A percentile compares a stretch with the other conserved stretches of the same genome.
Conservation (phyloP, 2,888 invertebrate genomes). For the Aproaerema taeniolella region DNA sequence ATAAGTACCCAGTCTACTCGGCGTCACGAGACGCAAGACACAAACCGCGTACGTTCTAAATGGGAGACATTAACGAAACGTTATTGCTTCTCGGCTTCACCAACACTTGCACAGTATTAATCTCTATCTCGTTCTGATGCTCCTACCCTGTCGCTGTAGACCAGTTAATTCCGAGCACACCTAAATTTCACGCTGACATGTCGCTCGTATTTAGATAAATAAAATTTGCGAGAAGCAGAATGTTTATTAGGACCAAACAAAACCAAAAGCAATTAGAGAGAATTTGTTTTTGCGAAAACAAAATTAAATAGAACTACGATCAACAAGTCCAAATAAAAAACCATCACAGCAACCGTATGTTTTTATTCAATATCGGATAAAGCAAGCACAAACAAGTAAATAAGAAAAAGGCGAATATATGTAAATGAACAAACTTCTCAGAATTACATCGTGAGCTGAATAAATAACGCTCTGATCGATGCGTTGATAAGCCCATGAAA, state of each 20-base stretch:
- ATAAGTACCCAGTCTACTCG: constrained; percentile 37
- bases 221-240: neutral
- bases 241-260: neutral
- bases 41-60: constrained; percentile 65
- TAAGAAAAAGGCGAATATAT: constrained; percentile 56
- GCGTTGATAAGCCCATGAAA: constrained; percentile 65
- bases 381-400: constrained; percentile 52
- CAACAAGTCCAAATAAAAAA: constrained; percentile 27
- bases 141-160: constrained; percentile 40
- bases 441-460: constrained; percentile 65
- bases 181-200: constrained; percentile 31
- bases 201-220: too few species aligned
- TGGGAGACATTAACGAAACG: constrained; percentile 68
- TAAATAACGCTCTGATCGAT: constrained; percentile 64
- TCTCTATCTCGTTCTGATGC: constrained; percentile 55
- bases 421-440: constrained; percentile 64
- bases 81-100: constrained; percentile 66
- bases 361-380: constrained; percentile 52
- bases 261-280: neutral
- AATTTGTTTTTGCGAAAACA: constrained; percentile 4
- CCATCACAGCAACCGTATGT: constrained; percentile 29
- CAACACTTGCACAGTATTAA: constrained; percentile 66
- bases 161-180: constrained; percentile 49
- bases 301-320: constrained; percentile 23
- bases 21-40: constrained; percentile 58